phyloP scores from a whole-genome alignment of 2,797 vertebrate genomes.

The Alfaro cultratus region DNA sequence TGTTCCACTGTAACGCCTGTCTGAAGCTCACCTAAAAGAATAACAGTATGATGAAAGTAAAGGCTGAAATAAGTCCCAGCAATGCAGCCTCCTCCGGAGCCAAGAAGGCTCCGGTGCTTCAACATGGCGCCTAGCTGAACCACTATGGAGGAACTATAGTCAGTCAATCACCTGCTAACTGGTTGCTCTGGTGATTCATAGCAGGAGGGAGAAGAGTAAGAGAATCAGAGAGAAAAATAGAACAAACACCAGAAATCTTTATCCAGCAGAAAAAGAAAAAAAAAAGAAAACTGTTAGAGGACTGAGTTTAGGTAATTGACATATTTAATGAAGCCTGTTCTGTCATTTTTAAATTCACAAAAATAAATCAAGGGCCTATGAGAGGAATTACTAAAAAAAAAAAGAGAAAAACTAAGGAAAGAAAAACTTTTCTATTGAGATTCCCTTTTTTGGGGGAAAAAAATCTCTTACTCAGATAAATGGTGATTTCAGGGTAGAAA shows the following conservation, averaged over 20 bases:
- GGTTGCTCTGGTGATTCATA: constrained; percentile 1
- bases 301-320: neutral
- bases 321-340: neutral
- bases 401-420: no score
- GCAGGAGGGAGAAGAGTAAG: neutral
- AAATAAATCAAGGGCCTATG: neutral
- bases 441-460: no score
- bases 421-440: no score
- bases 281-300: neutral
- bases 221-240: neutral
- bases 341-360: neutral
- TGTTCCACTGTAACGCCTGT: no score
- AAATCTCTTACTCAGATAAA: neutral
- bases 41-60: constrained; percentile 7
- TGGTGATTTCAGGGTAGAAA: neutral
- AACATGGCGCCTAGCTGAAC: neutral
- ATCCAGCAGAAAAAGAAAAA: neutral
- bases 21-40: neutral
- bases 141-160: constrained; percentile 2
- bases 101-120: neutral
- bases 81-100: neutral
- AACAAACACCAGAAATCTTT: neutral
- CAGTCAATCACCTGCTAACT: constrained; percentile 4
- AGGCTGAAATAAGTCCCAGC: neutral
- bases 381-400: neutral